Conservation (phyloP, 2,888 invertebrate species). For the Subacronicta megacephala region DNA sequence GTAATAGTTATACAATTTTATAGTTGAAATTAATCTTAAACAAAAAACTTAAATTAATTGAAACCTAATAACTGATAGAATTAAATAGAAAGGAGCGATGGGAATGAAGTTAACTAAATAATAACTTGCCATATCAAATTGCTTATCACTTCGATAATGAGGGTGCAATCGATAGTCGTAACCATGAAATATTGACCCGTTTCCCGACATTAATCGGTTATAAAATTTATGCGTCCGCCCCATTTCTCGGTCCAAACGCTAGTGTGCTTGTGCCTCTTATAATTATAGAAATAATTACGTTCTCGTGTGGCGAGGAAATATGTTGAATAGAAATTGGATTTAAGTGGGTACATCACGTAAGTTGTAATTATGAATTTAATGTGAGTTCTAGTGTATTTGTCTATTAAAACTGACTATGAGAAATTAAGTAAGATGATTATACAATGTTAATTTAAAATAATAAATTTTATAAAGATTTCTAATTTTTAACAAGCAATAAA, state of each 20-base stretch:
- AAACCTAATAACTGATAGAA: no score
- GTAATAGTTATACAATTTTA: no score
- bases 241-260: constrained; percentile 52
- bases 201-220: constrained; percentile 61
- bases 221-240: constrained; percentile 61
- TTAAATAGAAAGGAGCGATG: no score
- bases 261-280: constrained; percentile 30
- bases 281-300: constrained; percentile 39
- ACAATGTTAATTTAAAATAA: neutral
- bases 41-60: no score
- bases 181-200: constrained; percentile 62
- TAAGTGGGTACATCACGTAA: constrained; percentile 5
- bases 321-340: constrained; percentile 1
- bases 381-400: constrained; percentile 21
- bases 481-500: no score
- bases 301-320: constrained; percentile 12
- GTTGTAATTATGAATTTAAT: constrained; percentile 17
- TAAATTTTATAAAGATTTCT: no score
- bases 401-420: constrained; percentile 2
- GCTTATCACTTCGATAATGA: constrained; percentile 50
- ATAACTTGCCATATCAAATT: constrained; percentile 19
- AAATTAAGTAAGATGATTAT: neutral
- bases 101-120: constrained; percentile 14
- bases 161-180: constrained; percentile 60
- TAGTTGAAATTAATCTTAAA: no score